Percentiles rank a stretch among this genome's conserved stretches.
phyloP scores from a whole-genome alignment of 2,113 vertebrate genomes.

The Speoplatyrhinus poulsoni region DNA sequence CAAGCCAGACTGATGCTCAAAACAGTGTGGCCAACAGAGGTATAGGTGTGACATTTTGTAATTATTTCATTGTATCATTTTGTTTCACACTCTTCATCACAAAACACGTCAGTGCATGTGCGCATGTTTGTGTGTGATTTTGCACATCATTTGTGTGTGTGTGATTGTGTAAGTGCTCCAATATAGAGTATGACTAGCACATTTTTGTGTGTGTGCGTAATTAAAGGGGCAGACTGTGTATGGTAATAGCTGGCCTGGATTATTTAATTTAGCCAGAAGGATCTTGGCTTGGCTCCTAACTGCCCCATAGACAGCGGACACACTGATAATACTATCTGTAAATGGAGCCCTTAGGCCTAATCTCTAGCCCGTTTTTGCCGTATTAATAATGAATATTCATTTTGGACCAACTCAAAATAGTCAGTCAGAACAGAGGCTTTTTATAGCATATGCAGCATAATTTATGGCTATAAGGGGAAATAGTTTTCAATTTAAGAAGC shows the following conservation, averaged over 20 bases:
- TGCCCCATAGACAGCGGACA: slow-evolving; percentile 33
- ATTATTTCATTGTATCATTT: neutral
- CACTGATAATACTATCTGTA: slow-evolving; percentile 61
- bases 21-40: no score
- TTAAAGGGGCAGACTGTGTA: slow-evolving; percentile 47
- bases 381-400: slow-evolving; percentile 35
- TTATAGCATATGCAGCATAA: slow-evolving; percentile 21
- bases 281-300: slow-evolving; percentile 50
- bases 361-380: slow-evolving; percentile 38
- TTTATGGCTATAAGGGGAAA: slow-evolving; percentile 20
- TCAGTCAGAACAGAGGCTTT: neutral
- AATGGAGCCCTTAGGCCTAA: slow-evolving; percentile 41
- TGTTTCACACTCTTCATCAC: neutral
- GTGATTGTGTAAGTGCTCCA: slow-evolving; percentile 16
- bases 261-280: slow-evolving; percentile 65
- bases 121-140: neutral
- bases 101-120: no score
- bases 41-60: neutral
- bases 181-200: neutral
- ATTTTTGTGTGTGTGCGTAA: slow-evolving; percentile 33
- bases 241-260: slow-evolving; percentile 48
- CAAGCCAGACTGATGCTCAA: no score
- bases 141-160: slow-evolving; percentile 16
- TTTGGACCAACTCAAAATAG: slow-evolving; percentile 52
- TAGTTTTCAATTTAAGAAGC: neutral